These are phyloP conservation scores for Cheilosia scutellata DNA, from an alignment of 2,888 invertebrate genomes.

Conservation along the genomic window DNA sequence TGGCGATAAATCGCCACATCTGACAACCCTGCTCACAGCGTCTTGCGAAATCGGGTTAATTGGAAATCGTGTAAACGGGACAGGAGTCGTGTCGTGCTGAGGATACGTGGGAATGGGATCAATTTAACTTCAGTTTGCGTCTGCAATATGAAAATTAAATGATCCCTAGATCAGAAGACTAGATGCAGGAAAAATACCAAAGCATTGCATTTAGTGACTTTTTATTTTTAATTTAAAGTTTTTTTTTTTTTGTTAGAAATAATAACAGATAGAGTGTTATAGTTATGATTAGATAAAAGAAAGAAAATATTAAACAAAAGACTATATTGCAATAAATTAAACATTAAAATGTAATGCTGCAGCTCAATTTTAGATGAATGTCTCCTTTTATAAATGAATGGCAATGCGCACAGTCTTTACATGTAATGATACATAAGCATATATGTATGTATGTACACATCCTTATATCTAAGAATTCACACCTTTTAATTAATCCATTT, in stretches of 20 bases:
- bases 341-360: conserved; percentile 11
- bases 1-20: no score
- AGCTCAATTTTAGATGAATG: neutral
- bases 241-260: conserved; percentile 14
- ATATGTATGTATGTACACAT: neutral
- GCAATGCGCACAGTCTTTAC: conserved; percentile 22
- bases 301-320: conserved; percentile 26
- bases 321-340: conserved; percentile 16
- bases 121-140: no score
- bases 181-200: no score
- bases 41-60: no score
- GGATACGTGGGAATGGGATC: no score
- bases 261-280: conserved; percentile 23
- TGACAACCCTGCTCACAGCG: no score
- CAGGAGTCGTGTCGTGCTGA: no score
- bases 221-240: conserved; percentile 27
- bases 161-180: no score
- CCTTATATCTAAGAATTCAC: conserved; percentile 1
- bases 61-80: no score
- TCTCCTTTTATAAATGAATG: conserved; percentile 4
- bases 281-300: neutral
- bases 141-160: no score
- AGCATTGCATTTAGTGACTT: neutral
- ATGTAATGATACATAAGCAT: conserved; percentile 22
- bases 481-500: neutral